Base-by-base conservation (phyloP, 1,140 invertebrate genomes). In the Camponotus floridanus region DNA sequence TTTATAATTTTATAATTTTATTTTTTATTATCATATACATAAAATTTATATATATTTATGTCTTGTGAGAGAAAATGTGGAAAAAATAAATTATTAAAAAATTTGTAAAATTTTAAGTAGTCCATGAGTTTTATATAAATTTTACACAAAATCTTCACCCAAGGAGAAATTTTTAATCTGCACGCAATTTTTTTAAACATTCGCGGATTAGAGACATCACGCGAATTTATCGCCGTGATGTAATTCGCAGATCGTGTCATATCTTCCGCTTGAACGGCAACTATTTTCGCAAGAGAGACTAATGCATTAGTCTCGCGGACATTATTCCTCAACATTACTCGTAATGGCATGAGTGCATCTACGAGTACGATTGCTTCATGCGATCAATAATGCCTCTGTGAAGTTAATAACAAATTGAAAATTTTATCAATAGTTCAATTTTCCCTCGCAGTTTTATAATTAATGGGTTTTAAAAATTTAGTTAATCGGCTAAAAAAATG, bases 271-370 rank as follows among this genome's bases (percentile, higher is more conserved):
- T n/a, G 33, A 26, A 45, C 61, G n/a, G n/a, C 21, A 31, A 33
- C 45, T 80, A 80, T 80, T 80, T 80, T 80, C 45, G 64, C 76
- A 70, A 68, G 31, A 68, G 31, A 79, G 76, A 80, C 76, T 9
- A 33, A 70, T 55, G 64, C 64, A 78, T 78, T 78, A 78, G 76
- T 6, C 1, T 59, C 39, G 59, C 42, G 76, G 61, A 78, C 76
- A 64, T 70, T 55, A 42, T 65, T 70, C 64, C 42, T 80, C 76
- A 68, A 80, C 45, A 33, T 80, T 65, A 13, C 42, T 62, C 62
- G 42, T 65, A 79, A 79, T 80, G 64, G 45, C 33, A 51, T 64
- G 64, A 70, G 76, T 79, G 45, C 62, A 68, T 68, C 64, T 13
- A 45, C 21, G 33, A 80, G 45, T 55, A 42, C 61, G 31, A 39